These are phyloP conservation scores for Sarcophaga bullata DNA, from an alignment of 1,140 invertebrate genomes.

Conservation along the genomic window DNA sequence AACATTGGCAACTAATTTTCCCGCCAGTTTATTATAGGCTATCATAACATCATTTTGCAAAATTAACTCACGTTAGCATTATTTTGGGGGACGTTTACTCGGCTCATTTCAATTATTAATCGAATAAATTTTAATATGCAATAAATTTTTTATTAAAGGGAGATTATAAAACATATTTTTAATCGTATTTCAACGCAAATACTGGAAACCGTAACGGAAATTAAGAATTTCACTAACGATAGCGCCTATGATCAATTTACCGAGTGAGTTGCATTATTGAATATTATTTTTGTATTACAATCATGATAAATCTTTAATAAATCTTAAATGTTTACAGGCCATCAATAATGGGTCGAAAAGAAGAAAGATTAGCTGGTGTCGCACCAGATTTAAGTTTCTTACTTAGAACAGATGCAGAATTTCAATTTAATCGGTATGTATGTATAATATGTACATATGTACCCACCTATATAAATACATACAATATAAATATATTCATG, in stretches of 20 bases:
- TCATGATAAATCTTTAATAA: slow-evolving; percentile 17
- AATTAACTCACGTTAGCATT: no score
- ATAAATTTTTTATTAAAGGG: slow-evolving; percentile 42
- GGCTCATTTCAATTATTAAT: neutral
- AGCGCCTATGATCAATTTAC: slow-evolving; percentile 52
- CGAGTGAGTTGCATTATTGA: slow-evolving; percentile 48
- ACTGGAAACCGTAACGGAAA: slow-evolving; percentile 62
- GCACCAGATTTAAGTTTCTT: slow-evolving; percentile 69
- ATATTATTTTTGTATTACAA: neutral
- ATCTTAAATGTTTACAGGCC: slow-evolving; percentile 64
- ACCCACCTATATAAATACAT: neutral
- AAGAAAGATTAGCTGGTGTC: slow-evolving; percentile 69
- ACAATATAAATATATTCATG: neutral
- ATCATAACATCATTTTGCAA: no score
- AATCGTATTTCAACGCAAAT: slow-evolving; percentile 64
- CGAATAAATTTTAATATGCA: neutral
- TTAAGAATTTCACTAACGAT: slow-evolving; percentile 57
- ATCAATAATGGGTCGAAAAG: slow-evolving; percentile 72
- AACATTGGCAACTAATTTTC: no score
- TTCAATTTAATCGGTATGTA: slow-evolving; percentile 67
- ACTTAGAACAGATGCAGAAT: slow-evolving; percentile 68
- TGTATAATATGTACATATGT: neutral
- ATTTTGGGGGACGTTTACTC: no score
- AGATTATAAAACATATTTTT: slow-evolving; percentile 59
- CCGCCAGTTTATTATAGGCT: no score